Evolutionary conservation across 1,140 invertebrate species (phyloP), one percentile per base, ranked within the genome.

Genomic region (Dendrolimus kikuchii): DNA sequence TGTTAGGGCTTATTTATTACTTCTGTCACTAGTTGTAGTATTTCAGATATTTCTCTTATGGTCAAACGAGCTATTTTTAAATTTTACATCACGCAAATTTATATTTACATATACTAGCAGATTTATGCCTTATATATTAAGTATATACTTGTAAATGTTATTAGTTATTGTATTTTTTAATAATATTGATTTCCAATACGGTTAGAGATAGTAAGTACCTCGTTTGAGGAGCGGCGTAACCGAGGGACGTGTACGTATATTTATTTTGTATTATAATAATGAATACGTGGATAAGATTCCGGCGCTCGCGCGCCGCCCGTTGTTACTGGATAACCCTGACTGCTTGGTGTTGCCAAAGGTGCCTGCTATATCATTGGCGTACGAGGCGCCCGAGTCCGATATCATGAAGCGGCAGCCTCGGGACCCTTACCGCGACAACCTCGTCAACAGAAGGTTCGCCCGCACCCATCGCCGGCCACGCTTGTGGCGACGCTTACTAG

Each of bases 331-430:
- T 66, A 76, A 68, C 80, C 68, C 81, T 86, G 74, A 86, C 80
- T 78, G 79, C 71, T 81, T 88, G 81, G 75, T 84, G 81, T 88
- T 86, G 82, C 80, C 76, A 71, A 89, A 95, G 94, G 94, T 96
- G 90, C 96, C 96, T 88, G 96, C 96, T 90, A 97, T 98, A 91
- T 97, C 96, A 86, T 91, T 97, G 90, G 96, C 96, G 89, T 98
- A 98, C 90, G 96, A 98, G 91, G 93, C 94, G 89, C 94, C 96
- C 82, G 96, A 98, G 90, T 95, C 93, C 81, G 96, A 98, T 92
- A 98, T 98, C 89, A 98, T 98, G 96, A 97, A 98, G 92, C 91
- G 96, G 81, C 93, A 95, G 90, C 96, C 96, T 69, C 92, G 96
- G 89, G 94, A 98, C 90, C 96, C 96, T 80, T 92, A 94, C 90